These are phyloP conservation scores for Poeciliopsis gracilis DNA, from an alignment of 2,797 vertebrate species.

Conservation along the genomic window DNA sequence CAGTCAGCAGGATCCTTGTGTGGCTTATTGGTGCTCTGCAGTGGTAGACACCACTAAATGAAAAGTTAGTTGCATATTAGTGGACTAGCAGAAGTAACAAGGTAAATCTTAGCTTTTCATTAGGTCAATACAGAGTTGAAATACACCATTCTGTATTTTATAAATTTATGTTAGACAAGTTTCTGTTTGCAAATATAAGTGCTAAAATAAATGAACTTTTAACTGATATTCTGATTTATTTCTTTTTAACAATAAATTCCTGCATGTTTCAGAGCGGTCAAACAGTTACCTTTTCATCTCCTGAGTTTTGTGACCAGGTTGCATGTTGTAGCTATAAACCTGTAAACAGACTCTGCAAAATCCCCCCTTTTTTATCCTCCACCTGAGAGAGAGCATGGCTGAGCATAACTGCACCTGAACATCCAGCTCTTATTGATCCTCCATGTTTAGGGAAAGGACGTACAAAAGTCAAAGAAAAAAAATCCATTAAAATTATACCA, in stretches of 20 bases:
- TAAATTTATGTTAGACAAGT: neutral
- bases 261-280: neutral
- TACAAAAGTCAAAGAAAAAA: constrained; percentile 14
- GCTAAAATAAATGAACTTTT: neutral
- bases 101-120: neutral
- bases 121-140: neutral
- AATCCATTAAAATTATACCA: constrained; percentile 24
- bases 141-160: neutral
- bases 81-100: neutral
- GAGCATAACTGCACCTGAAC: constrained; percentile 19
- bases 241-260: neutral
- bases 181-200: neutral
- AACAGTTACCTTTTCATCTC: neutral
- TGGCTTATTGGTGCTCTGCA: neutral
- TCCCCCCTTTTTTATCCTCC: constrained; percentile 1
- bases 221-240: neutral
- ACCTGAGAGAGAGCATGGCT: neutral
- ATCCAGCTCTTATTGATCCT: constrained; percentile 1
- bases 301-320: neutral
- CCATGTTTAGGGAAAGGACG: constrained; percentile 9
- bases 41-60: too few relatives aligned
- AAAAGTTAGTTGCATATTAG: too few relatives aligned
- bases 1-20: neutral
- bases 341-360: neutral
- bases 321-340: constrained; percentile 9